phyloP scores from a whole-genome alignment of 1,140 invertebrate species.

The Teleogryllus occipitalis region DNA sequence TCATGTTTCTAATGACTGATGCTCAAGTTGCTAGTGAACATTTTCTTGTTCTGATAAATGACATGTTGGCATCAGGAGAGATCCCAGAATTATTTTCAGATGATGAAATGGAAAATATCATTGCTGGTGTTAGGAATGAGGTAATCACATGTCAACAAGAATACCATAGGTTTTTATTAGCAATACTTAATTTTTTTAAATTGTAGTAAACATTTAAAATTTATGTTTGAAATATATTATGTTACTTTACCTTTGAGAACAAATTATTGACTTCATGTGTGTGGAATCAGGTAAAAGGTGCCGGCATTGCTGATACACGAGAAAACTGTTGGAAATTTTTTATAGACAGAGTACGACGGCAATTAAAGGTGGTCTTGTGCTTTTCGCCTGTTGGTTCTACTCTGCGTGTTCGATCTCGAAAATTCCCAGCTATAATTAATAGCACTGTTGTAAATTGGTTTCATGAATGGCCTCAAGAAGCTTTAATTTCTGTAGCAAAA shows the following conservation, averaged over 20 bases:
- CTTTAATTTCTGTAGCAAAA: conserved; percentile 83
- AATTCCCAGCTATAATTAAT: conserved; percentile 93
- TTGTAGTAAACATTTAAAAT: too few relatives aligned
- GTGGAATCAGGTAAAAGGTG: conserved; percentile 58
- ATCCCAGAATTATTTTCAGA: conserved; percentile 91
- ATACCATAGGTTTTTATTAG: too few relatives aligned
- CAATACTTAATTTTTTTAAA: too few relatives aligned
- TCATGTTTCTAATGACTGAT: conserved; percentile 94
- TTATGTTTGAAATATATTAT: too few relatives aligned
- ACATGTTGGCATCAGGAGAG: conserved; percentile 90
- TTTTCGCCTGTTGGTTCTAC: conserved; percentile 92
- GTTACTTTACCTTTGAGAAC: too few relatives aligned
- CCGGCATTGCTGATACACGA: conserved; percentile 75
- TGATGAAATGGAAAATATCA: conserved; percentile 93
- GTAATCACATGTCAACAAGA: conserved; percentile 35
- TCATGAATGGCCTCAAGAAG: conserved; percentile 96
- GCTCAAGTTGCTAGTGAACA: conserved; percentile 92
- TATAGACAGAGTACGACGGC: conserved; percentile 83
- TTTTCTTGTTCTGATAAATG: conserved; percentile 92
- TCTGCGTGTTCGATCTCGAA: conserved; percentile 77
- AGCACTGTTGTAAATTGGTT: conserved; percentile 96
- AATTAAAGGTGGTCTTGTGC: conserved; percentile 86
- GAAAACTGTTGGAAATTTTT: conserved; percentile 98
- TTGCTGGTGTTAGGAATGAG: conserved; percentile 79
- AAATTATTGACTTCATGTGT: background rate